Conservation (phyloP, 2,113 vertebrate species). For the Equus przewalskii region DNA sequence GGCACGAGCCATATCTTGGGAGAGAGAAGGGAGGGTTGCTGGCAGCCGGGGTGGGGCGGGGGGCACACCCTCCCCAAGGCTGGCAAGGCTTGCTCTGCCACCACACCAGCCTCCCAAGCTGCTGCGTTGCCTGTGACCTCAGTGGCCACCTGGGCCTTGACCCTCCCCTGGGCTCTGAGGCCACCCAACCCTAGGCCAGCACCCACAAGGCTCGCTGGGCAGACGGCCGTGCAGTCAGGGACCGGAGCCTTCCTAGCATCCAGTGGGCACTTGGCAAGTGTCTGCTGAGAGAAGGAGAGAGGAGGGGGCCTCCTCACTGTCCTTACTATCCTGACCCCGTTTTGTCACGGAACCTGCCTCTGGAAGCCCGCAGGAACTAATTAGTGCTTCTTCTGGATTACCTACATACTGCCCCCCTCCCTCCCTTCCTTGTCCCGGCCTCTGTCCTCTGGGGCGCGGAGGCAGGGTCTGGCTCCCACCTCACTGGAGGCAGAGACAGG, state of each 20-base stretch:
- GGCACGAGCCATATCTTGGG: rapidly evolving
- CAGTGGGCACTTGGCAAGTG: rapidly evolving
- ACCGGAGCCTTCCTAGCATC: background rate
- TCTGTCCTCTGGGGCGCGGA: background rate
- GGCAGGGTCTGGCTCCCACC: background rate
- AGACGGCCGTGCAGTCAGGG: background rate
- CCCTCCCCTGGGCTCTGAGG: background rate
- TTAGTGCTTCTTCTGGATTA: slow-evolving; percentile 32
- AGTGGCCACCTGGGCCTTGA: background rate
- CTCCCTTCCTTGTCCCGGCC: background rate
- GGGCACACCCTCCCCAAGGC: background rate
- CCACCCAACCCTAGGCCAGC: background rate
- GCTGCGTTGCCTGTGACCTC: rapidly evolving
- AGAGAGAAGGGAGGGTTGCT: background rate
- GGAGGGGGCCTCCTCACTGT: background rate
- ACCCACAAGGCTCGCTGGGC: rapidly evolving
- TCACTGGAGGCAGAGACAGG: background rate
- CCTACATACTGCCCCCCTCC: slow-evolving; percentile 36
- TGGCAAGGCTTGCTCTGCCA: background rate
- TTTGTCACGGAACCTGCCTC: background rate
- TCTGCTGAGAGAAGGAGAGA: background rate
- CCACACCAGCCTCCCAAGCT: background rate
- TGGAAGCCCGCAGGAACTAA: background rate
- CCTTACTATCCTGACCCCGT: background rate
- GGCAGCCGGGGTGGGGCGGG: too few relatives aligned